These are phyloP conservation scores for Ispidina lecontei DNA, from an alignment of 2,797 vertebrate species.

Conservation along the genomic window DNA sequence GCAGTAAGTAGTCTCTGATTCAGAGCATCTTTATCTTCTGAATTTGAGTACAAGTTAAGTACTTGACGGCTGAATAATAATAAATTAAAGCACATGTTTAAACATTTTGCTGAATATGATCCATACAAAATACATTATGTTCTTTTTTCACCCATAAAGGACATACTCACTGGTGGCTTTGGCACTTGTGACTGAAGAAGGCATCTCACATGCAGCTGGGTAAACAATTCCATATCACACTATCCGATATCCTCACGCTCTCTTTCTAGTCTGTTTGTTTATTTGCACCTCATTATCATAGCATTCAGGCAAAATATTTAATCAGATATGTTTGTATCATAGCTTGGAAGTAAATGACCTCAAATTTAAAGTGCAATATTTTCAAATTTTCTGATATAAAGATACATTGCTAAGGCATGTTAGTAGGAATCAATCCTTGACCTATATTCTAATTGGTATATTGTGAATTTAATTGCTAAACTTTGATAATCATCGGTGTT, in stretches of 20 bases:
- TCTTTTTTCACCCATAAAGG: not conserved
- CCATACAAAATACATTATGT: not conserved
- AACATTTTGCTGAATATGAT: not conserved
- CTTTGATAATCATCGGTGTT: not conserved
- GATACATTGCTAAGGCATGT: not conserved
- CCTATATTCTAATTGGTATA: not conserved
- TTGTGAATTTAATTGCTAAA: not conserved
- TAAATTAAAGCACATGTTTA: not conserved
- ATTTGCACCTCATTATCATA: not conserved
- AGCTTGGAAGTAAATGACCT: not conserved
- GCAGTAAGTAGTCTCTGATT: not conserved
- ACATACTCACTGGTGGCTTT: not conserved
- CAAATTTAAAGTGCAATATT: not conserved
- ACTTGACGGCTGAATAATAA: constrained; percentile 13
- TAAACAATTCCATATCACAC: not conserved
- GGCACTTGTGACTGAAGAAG: not conserved
- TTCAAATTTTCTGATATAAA: not conserved
- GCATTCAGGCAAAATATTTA: constrained; percentile 14
- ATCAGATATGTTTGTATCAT: not conserved
- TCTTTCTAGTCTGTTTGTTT: not conserved
- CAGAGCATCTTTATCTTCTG: not conserved
- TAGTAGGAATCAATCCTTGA: not conserved
- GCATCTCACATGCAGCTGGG: not conserved
- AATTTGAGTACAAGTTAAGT: constrained; percentile 15
- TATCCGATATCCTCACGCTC: not conserved